A percentile compares a stretch with the other conserved stretches of the same genome.
Conservation (phyloP, 30 jellyfish, hydroid and myxozoan species). For the Hydractinia symbiolongicarpus region DNA sequence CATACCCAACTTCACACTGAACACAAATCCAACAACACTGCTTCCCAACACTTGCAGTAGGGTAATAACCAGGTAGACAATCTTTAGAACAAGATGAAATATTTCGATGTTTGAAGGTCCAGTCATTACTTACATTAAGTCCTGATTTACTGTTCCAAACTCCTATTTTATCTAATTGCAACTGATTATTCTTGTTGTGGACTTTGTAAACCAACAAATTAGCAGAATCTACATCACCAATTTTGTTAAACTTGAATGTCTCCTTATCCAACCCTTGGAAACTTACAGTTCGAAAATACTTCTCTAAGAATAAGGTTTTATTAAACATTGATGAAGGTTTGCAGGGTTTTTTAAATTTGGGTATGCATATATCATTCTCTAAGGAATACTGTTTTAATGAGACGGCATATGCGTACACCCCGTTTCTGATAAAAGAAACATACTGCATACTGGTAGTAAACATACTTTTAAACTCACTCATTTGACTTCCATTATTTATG, state of each 20-base stretch:
- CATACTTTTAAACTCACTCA: background rate
- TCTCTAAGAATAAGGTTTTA: background rate
- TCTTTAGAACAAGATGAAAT: constrained; percentile 24
- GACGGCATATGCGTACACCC: constrained; percentile 2
- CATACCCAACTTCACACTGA: constrained; percentile 6
- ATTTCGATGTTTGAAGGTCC: background rate
- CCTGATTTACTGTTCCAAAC: constrained; percentile 7
- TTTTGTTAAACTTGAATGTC: background rate
- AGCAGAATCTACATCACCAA: constrained; percentile 5
- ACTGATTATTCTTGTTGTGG: background rate
- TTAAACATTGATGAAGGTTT: background rate
- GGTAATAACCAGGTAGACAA: constrained; percentile 31
- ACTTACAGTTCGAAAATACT: background rate
- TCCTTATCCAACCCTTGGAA: background rate
- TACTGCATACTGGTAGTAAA: background rate
- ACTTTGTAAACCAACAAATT: background rate
- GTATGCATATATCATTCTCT: background rate
- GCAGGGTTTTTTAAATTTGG: background rate
- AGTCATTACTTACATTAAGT: background rate
- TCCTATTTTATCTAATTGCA: background rate
- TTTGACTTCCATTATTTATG: background rate
- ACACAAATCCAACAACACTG: constrained; percentile 39
- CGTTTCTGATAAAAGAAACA: constrained; percentile 1
- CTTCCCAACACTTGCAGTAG: background rate
- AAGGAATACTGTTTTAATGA: background rate